Percentiles rank a stretch among this genome's conserved stretches.
Conservation (phyloP, 2,888 invertebrate genomes). For the Lumbricus terrestris region DNA sequence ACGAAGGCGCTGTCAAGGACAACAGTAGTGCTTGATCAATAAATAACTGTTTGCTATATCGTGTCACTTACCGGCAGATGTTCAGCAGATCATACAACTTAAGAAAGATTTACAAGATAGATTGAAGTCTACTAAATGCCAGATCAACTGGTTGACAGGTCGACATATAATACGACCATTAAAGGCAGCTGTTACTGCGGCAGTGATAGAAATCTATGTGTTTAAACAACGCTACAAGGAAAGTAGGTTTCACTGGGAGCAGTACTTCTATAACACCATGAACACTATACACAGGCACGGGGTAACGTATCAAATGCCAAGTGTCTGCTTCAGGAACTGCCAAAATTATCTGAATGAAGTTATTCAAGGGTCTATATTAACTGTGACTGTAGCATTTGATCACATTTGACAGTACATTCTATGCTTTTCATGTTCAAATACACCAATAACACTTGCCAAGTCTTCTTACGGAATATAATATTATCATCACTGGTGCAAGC, state of each 20-base stretch:
- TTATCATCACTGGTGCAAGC: neutral
- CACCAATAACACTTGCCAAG: neutral
- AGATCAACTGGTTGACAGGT: neutral
- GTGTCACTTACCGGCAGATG: neutral
- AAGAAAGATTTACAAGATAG: neutral
- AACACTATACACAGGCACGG: neutral
- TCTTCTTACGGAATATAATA: neutral
- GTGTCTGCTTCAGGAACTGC: neutral
- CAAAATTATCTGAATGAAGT: neutral
- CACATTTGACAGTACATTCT: neutral
- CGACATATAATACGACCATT: neutral
- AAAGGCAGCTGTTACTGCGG: neutral
- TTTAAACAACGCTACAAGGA: neutral
- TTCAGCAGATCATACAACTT: neutral
- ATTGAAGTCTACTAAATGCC: neutral
- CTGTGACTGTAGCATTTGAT: neutral
- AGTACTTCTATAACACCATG: neutral
- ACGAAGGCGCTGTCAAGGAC: too few species aligned
- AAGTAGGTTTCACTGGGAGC: neutral
- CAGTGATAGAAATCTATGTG: neutral
- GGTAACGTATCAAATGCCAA: neutral
- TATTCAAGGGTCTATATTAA: neutral
- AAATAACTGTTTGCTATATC: too few species aligned
- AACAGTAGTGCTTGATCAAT: neutral
- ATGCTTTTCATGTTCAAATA: neutral